phyloP scores from a whole-genome alignment of 1,140 invertebrate genomes.

The Hyles vespertilio region DNA sequence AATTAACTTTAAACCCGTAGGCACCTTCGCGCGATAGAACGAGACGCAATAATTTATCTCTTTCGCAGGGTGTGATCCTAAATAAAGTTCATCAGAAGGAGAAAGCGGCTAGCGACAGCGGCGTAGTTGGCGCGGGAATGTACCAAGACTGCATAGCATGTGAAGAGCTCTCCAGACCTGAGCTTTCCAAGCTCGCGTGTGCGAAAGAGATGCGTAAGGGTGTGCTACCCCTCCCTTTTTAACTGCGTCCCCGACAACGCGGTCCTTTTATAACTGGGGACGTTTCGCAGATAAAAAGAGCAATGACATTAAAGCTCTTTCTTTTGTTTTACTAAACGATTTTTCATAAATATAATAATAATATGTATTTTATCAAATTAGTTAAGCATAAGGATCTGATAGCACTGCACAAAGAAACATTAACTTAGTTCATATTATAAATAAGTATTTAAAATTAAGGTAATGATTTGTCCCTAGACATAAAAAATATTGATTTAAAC shows the following conservation, averaged over 20 bases:
- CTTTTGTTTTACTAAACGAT: no score
- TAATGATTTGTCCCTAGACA: no score
- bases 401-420: no score
- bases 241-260: constrained; percentile 8
- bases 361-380: no score
- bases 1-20: background rate
- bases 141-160: constrained; percentile 61
- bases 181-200: constrained; percentile 58
- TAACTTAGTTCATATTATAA: no score
- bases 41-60: constrained; percentile 26
- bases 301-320: background rate
- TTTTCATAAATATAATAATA: no score
- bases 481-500: no score
- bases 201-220: constrained; percentile 41
- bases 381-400: no score
- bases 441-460: no score
- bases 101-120: constrained; percentile 71
- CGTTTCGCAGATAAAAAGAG: background rate
- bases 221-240: constrained; percentile 26
- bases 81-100: constrained; percentile 58
- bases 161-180: constrained; percentile 31
- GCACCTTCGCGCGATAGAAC: constrained; percentile 3
- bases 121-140: constrained; percentile 65
- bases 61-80: constrained; percentile 21
- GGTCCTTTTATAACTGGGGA: constrained; percentile 19